Evolutionary conservation across 92 coral and sea anemone genomes (phyloP), one percentile per base, ranked within the genome.

Genomic region (Epizoanthus scotinus): DNA sequence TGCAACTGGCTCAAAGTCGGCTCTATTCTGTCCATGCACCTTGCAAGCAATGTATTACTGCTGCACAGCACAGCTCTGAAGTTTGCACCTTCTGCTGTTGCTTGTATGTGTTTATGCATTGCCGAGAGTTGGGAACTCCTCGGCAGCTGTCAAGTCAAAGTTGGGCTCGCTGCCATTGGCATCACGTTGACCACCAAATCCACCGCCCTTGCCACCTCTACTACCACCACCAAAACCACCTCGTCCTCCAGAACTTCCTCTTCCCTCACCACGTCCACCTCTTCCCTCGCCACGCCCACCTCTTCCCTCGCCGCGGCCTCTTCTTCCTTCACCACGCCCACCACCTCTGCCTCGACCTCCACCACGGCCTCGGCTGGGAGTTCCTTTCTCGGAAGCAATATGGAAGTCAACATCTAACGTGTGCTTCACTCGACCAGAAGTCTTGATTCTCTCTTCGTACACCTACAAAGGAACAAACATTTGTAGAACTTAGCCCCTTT

Each of bases 351-450:
- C 90, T 21, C 94, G 54, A 2, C 40, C 40, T 6, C 84, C 82
- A 7, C 89, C 88, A 27, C 90, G 75, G 14, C 91, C 88, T 19
- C 91, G 57, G 22, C 83, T 77, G 53, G 71, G 15, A 49, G 70
- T 73, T 20, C 81, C 78, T 81, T 81, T 86, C 18, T 87, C 88
- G 1, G 91, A 78, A 49, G 84, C 78, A 87, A 92, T 91, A n/a
- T 86, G 87, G 72, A 89, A 82, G 25, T 87, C 94, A 70, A 95
- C 90, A n/a, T 94, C 94, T 38, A 94, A 69, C 17, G 89, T 85
- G 72, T 91, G 97, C 83, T 91, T 95, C 31, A 95, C 94, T 68
- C 99, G 82, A 21, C 99, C 99, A n/a, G 99, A 93, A 14, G 98
- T 93, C 89, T 95, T 95, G 67, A 89, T 79, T 86, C 85, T 95